Evolutionary conservation across 2,113 vertebrate genomes (phyloP).

Genomic region (Sarotherodon lohbergeri): DNA sequence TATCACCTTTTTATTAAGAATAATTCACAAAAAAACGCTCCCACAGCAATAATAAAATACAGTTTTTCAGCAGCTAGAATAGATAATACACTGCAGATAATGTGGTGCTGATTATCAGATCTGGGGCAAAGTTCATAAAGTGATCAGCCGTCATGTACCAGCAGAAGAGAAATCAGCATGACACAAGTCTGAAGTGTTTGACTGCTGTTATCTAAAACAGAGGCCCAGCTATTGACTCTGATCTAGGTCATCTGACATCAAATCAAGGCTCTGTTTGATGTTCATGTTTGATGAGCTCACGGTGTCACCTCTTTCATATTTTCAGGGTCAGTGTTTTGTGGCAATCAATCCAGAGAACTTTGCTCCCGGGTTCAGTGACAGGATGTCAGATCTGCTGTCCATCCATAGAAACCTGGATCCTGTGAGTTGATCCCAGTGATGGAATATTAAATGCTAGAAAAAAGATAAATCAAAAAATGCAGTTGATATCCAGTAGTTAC

Average conservation of each 20-base stretch:
- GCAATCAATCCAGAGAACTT: constrained; percentile 74
- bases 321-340: constrained; percentile 76
- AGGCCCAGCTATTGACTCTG: not conserved
- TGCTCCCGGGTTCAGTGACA: constrained; percentile 66
- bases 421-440: constrained; percentile 43
- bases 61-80: not conserved
- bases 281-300: not conserved
- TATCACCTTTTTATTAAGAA: not conserved
- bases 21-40: not conserved
- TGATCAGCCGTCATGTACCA: not conserved
- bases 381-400: constrained; percentile 72
- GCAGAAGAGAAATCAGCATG: not conserved
- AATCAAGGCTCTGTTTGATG: not conserved
- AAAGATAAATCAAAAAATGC: not conserved
- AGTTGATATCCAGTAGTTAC: not conserved
- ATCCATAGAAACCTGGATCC: constrained; percentile 66
- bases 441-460: not conserved
- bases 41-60: not conserved
- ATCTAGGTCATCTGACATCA: not conserved
- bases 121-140: not conserved
- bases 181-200: not conserved
- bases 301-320: not conserved
- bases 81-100: not conserved
- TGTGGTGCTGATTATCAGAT: not conserved
- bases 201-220: not conserved